A percentile compares a stretch with the other conserved stretches of the same genome.
Conservation (phyloP, 2,113 vertebrate species). For the Pao palembangensis region DNA sequence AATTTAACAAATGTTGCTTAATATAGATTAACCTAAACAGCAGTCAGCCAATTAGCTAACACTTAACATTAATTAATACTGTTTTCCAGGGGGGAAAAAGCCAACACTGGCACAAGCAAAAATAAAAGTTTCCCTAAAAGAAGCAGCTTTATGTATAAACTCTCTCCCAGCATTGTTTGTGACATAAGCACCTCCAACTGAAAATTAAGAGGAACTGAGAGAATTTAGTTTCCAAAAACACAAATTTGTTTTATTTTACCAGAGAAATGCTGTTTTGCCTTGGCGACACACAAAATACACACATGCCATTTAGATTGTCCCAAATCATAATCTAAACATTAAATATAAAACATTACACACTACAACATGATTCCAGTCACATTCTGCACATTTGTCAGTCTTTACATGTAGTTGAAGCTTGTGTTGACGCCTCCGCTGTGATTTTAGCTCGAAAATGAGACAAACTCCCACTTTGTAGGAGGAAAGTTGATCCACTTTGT, state of each 20-base stretch:
- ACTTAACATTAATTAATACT: too few relatives aligned
- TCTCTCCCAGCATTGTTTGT: neutral
- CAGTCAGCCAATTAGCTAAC: neutral
- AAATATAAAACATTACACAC: conserved; percentile 14
- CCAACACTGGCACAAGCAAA: conserved; percentile 60
- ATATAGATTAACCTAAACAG: conserved; percentile 7
- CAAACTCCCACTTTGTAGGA: conserved; percentile 25
- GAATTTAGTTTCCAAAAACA: too few relatives aligned
- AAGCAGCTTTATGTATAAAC: conserved; percentile 12
- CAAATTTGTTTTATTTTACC: too few relatives aligned
- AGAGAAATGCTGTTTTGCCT: too few relatives aligned
- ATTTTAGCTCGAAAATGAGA: conserved; percentile 9
- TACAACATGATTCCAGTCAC: conserved; percentile 30
- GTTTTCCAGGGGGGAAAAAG: conserved; percentile 11
- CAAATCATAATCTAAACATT: conserved; percentile 6
- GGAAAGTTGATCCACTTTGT: conserved; percentile 47
- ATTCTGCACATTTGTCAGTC: conserved; percentile 16
- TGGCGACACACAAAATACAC: neutral
- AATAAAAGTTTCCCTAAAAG: conserved; percentile 17
- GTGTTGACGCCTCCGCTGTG: too few relatives aligned
- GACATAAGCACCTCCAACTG: too few relatives aligned
- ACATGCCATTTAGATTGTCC: conserved; percentile 13
- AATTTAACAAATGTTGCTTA: neutral
- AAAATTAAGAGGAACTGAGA: too few relatives aligned
- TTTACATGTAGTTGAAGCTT: too few relatives aligned